phyloP scores from a whole-genome alignment of 2,888 invertebrate species.

The Helicoverpa assulta region DNA sequence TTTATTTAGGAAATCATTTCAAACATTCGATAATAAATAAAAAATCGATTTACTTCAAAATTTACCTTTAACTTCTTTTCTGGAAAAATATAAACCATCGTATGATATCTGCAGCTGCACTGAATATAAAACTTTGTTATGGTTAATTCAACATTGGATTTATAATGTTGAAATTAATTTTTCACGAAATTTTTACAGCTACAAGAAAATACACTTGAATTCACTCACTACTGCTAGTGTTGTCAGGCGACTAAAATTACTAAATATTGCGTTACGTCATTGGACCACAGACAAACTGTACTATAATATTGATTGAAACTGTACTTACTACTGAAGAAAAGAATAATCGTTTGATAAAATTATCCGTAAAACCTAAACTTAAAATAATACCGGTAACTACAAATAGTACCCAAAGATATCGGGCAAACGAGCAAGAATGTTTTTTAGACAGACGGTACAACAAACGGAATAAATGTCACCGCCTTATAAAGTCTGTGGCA shows the following conservation, averaged over 20 bases:
- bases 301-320: too few relatives aligned
- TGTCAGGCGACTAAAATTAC: conserved; percentile 6
- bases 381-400: too few relatives aligned
- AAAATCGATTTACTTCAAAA: conserved; percentile 66
- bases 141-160: conserved; percentile 42
- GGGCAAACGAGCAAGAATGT: too few relatives aligned
- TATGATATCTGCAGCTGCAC: conserved; percentile 19
- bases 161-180: conserved; percentile 14
- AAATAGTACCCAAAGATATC: too few relatives aligned
- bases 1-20: conserved; percentile 5
- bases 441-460: too few relatives aligned
- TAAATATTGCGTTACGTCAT: too few relatives aligned
- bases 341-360: too few relatives aligned
- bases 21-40: conserved; percentile 52
- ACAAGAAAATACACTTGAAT: background rate
- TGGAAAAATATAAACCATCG: conserved; percentile 72
- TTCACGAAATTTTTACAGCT: background rate
- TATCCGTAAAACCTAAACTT: too few relatives aligned
- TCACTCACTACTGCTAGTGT: conserved; percentile 37
- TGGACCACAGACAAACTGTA: too few relatives aligned
- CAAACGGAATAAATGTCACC: too few relatives aligned
- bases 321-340: too few relatives aligned
- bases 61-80: conserved; percentile 70
- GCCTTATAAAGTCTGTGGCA: too few relatives aligned
- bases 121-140: conserved; percentile 9